Percentiles rank a stretch among this genome's conserved stretches.
Conservation (phyloP, 2,797 vertebrate species). For the Microhierax caerulescens region DNA sequence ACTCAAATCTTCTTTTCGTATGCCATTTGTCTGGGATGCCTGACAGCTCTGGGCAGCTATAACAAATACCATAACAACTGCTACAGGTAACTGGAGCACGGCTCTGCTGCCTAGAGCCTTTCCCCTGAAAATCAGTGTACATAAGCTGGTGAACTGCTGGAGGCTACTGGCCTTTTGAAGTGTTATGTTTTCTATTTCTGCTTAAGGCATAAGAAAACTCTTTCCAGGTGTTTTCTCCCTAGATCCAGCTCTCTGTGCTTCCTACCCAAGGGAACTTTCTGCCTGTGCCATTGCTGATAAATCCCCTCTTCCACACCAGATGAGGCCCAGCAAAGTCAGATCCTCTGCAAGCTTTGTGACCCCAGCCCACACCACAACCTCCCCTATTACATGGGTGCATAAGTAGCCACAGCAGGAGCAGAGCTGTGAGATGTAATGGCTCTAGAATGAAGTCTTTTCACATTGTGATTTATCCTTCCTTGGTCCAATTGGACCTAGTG, state of each 20-base stretch:
- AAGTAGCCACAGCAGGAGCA: background rate
- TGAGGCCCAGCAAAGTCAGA: background rate
- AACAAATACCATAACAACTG: conserved; percentile 95
- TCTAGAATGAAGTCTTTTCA: background rate
- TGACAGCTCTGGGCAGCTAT: conserved; percentile 92
- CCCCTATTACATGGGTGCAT: background rate
- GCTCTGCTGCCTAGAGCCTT: background rate
- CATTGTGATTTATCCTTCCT: background rate
- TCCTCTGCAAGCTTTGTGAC: background rate
- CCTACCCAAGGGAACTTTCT: background rate
- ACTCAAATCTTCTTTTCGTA: conserved; percentile 97
- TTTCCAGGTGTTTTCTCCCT: background rate
- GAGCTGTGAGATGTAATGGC: background rate
- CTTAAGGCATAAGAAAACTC: background rate
- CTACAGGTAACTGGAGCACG: conserved; percentile 82
- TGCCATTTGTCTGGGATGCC: conserved; percentile 91
- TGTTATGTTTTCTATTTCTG: background rate
- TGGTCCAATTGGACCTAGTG: background rate
- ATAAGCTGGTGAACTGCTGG: background rate
- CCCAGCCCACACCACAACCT: background rate
- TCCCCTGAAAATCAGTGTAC: background rate
- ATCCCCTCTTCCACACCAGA: background rate
- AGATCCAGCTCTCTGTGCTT: background rate
- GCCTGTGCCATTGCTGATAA: background rate
- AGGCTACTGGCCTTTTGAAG: background rate